Evolutionary conservation across 2,113 vertebrate species (phyloP).

Genomic region (Gobio gobio): DNA sequence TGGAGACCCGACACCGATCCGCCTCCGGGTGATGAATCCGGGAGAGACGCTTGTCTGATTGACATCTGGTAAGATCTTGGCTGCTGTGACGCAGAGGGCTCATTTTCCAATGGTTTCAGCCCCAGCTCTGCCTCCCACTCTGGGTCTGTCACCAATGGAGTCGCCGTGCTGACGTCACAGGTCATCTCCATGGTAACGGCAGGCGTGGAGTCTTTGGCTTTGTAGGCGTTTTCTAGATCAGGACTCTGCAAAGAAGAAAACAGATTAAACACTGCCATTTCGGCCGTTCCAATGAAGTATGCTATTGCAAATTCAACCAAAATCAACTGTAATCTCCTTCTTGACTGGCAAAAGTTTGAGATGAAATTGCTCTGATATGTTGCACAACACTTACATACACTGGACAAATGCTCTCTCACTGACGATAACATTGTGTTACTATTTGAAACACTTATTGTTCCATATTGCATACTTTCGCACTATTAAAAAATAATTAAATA

Average conservation of each 20-base stretch:
- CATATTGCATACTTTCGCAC: too few species aligned
- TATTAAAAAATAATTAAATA: too few species aligned
- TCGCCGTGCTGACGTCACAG: conserved; percentile 80
- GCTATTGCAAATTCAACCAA: background rate
- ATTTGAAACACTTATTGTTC: too few species aligned
- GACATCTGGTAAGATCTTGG: conserved; percentile 79
- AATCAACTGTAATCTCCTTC: background rate
- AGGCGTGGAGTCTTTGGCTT: conserved; percentile 89
- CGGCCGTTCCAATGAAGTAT: background rate
- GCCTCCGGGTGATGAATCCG: conserved; percentile 83
- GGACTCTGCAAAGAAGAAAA: conserved; percentile 77
- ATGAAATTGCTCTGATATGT: too few species aligned
- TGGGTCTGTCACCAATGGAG: conserved; percentile 69
- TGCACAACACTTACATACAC: too few species aligned
- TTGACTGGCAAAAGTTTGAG: too few species aligned
- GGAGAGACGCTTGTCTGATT: conserved; percentile 85
- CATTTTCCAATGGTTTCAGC: conserved; percentile 62
- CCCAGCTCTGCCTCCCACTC: conserved; percentile 52
- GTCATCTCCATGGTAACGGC: conserved; percentile 78
- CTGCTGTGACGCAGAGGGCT: conserved; percentile 66
- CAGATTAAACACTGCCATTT: background rate
- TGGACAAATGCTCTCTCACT: too few species aligned
- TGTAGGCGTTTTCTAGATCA: conserved; percentile 78
- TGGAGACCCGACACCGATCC: conserved; percentile 83
- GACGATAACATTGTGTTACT: too few species aligned